Base-by-base conservation (phyloP, 2,113 vertebrate genomes). In the Pedionomus torquatus region DNA sequence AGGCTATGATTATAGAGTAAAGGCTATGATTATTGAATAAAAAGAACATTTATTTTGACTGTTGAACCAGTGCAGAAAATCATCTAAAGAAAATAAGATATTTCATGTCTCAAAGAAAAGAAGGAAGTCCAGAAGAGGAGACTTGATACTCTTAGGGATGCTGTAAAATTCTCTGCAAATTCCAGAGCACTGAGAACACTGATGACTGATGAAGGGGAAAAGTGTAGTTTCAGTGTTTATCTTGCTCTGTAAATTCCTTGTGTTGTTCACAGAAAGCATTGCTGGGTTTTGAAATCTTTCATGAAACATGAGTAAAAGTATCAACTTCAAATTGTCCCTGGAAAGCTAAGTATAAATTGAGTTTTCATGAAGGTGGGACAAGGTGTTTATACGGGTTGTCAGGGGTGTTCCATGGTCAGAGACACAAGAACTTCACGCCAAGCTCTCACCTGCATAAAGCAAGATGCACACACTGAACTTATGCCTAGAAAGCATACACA, bases 171-270 rank as follows among this genome's bases (percentile, higher is more conserved):
- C 89, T 71, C 55, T 23, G 21, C 74, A 79, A 95, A 97, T 97
- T 97, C 96, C 95, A 95, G 57, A 85, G 91, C 7, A 19, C 93
- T 97, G 93, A 96, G 81, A 93, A 85, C 74, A 84, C 19, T 52
- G 65, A 82, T 69, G 91, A 96, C 35, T 55, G 77, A 94, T 79
- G 84, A 96, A 68, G 52, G 61, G 65, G 52, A 41, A 94, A 69
- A 84, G 35, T 1, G 0, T 30, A 91, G 91, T 93, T 96, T 97
- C 83, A 60, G 48, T 85, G 48, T 95, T 97, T 94, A 94, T 91
- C 93, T 91, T 64, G 49, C 78, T 84, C 5, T 89, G 64, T 74
- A 82, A 95, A 94, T 95, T 94, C 93, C 65, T 79, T 64, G 33
- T 89, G 74, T 82, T 95, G 74, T 75, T 52, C 57, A 84, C 77